phyloP scores from a whole-genome alignment of 2,888 invertebrate genomes.

The Carterocephalus palaemon region DNA sequence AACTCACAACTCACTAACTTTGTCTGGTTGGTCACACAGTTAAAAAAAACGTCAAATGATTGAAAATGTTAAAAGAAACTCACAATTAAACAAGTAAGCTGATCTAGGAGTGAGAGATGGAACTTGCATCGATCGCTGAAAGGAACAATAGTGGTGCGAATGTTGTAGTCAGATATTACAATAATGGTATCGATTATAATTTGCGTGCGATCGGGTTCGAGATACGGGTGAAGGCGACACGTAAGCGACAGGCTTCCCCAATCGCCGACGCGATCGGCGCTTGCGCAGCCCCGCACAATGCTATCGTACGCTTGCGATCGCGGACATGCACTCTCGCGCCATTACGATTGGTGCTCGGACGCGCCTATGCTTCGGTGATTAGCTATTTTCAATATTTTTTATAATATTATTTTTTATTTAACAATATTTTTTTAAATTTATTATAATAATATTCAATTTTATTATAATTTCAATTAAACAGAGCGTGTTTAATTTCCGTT shows the following conservation, averaged over 20 bases:
- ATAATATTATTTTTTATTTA: conserved; percentile 27
- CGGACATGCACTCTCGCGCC: conserved; percentile 69
- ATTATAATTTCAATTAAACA: too few species aligned
- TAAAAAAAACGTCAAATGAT: too few species aligned
- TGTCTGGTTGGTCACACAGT: too few species aligned
- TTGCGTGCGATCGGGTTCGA: conserved; percentile 74
- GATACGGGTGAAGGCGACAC: conserved; percentile 71
- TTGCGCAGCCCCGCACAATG: conserved; percentile 67
- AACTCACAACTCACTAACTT: too few species aligned
- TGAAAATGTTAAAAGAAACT: too few species aligned
- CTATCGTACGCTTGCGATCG: conserved; percentile 73
- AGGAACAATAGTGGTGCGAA: conserved; percentile 70
- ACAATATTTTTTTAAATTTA: too few species aligned
- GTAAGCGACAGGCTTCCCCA: conserved; percentile 73
- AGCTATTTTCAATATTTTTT: conserved; percentile 54
- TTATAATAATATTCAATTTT: too few species aligned
- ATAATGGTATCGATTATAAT: conserved; percentile 80
- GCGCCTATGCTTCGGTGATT: conserved; percentile 59
- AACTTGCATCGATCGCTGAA: conserved; percentile 39
- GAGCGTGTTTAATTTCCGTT: conserved; percentile 20
- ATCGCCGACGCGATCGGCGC: conserved; percentile 72
- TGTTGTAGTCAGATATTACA: conserved; percentile 74
- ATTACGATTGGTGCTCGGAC: conserved; percentile 68
- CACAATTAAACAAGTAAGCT: conserved; percentile 30
- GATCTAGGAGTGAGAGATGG: conserved; percentile 10